phyloP scores from a whole-genome alignment of 2,888 invertebrate species.

The Ophion ellenae region DNA sequence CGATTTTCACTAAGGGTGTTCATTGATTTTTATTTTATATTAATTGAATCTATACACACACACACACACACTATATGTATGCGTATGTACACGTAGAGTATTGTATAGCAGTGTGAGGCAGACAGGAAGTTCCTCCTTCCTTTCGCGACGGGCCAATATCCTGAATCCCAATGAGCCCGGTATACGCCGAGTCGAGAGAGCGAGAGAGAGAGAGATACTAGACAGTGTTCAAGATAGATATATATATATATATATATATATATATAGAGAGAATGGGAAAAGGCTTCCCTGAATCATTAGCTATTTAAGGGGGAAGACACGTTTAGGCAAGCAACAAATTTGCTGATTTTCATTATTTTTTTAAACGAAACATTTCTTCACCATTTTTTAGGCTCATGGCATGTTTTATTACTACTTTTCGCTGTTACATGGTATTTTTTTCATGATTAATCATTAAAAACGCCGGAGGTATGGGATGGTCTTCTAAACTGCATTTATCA shows the following conservation, averaged over 20 bases:
- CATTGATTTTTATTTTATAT: too few species aligned
- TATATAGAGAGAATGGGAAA: not conserved
- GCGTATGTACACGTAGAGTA: conserved; percentile 18
- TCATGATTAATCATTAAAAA: too few species aligned
- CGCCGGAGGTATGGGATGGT: too few species aligned
- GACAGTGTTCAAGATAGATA: not conserved
- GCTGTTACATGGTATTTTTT: too few species aligned
- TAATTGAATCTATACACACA: not conserved
- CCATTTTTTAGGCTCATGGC: too few species aligned
- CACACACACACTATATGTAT: not conserved
- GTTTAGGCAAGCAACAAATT: too few species aligned
- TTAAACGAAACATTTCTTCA: too few species aligned
- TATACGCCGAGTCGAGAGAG: conserved; percentile 10
- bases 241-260: too few species aligned
- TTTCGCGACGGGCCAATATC: conserved; percentile 79
- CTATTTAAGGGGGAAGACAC: conserved; percentile 76
- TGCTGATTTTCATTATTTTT: too few species aligned
- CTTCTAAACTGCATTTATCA: too few species aligned
- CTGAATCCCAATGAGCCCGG: conserved; percentile 79
- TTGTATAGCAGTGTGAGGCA: conserved; percentile 53
- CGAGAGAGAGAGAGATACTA: not conserved
- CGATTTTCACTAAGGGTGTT: too few species aligned
- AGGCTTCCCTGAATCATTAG: conserved; percentile 71
- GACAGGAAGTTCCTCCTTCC: conserved; percentile 77
- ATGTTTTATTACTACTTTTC: too few species aligned